A percentile compares a stretch with the other conserved stretches of the same genome.
phyloP scores from a whole-genome alignment of 2,113 vertebrate genomes.

The Erpornis zantholeuca region DNA sequence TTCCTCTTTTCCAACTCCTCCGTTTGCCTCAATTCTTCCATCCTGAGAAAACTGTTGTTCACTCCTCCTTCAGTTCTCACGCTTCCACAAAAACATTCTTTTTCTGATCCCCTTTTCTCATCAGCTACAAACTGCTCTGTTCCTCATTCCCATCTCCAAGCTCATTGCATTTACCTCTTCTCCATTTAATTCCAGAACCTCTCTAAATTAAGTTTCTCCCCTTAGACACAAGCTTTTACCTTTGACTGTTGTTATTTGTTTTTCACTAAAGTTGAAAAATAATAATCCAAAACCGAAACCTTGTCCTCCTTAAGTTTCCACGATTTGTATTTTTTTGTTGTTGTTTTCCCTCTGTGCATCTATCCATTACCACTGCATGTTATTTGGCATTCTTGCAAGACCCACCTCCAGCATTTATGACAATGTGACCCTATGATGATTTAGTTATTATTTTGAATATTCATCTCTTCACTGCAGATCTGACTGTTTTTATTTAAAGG shows the following conservation, averaged over 20 bases:
- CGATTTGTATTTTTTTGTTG: not conserved
- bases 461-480: not conserved
- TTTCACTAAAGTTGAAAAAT: not conserved
- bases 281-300: not conserved
- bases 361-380: not conserved
- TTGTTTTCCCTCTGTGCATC: not conserved
- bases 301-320: not conserved
- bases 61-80: not conserved
- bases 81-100: not conserved
- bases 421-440: not conserved
- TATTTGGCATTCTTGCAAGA: not conserved
- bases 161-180: not conserved
- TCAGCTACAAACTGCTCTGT: not conserved
- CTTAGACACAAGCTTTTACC: not conserved
- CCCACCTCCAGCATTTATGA: not conserved
- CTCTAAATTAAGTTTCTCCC: not conserved
- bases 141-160: not conserved
- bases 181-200: not conserved
- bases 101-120: not conserved
- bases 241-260: not conserved
- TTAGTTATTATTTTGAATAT: conserved; percentile 6
- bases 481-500: not conserved
- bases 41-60: not conserved
- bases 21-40: not conserved
- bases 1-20: conserved; percentile 10